Evolutionary conservation across 1,140 invertebrate species (phyloP).

Genomic region (Drosophila triauraria): DNA sequence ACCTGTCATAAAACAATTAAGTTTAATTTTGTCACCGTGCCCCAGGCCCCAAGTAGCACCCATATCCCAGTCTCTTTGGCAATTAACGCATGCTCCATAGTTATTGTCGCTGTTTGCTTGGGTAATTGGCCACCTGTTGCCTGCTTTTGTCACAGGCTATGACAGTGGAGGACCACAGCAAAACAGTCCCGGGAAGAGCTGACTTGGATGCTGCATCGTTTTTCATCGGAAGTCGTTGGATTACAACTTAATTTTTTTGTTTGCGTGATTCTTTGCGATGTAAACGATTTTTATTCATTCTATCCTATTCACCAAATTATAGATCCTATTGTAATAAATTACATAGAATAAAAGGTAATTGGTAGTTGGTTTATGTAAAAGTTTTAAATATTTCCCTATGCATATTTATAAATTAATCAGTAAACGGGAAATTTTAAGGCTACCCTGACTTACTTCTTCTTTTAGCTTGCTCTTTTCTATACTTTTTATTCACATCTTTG

Average conservation of each 20-base stretch:
- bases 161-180: constrained; percentile 16
- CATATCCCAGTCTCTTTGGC: constrained; percentile 32
- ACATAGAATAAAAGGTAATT: not conserved
- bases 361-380: not conserved
- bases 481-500: constrained; percentile 18
- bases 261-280: not conserved
- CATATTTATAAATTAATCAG: not conserved
- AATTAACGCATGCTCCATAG: constrained; percentile 76
- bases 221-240: constrained; percentile 10
- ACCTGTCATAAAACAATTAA: constrained; percentile 82
- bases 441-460: constrained; percentile 3
- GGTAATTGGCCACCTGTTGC: constrained; percentile 80
- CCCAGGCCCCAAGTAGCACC: constrained; percentile 28
- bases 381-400: no score
- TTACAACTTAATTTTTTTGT: constrained; percentile 3
- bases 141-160: constrained; percentile 52
- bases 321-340: not conserved
- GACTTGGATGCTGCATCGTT: constrained; percentile 43
- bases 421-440: not conserved
- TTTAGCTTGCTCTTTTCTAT: constrained; percentile 27
- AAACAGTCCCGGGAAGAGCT: constrained; percentile 25
- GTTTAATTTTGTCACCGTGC: constrained; percentile 82
- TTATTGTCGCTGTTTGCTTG: constrained; percentile 44
- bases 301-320: not conserved
- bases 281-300: constrained; percentile 7